These are phyloP conservation scores for Vultur gryphus DNA, from an alignment of 2,797 vertebrate species.

Conservation along the genomic window DNA sequence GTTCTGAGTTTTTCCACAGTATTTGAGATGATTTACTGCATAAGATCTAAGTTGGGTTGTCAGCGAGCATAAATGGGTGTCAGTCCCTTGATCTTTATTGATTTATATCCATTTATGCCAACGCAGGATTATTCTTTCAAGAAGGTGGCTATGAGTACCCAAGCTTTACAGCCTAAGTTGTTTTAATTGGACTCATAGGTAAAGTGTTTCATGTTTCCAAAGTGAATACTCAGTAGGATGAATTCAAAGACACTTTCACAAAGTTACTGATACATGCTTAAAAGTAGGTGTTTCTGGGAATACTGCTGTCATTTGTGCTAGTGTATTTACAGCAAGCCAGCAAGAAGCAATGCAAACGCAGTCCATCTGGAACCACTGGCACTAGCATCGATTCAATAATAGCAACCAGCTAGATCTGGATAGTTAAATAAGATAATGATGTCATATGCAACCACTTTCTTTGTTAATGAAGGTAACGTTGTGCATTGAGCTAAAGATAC, in stretches of 20 bases:
- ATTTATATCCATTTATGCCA: slow-evolving; percentile 8
- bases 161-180: neutral
- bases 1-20: neutral
- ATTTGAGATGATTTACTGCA: neutral
- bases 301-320: neutral
- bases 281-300: neutral
- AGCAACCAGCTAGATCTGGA: neutral
- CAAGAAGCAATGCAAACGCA: neutral
- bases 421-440: neutral
- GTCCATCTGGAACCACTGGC: neutral
- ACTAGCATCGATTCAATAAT: neutral
- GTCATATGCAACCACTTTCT: neutral
- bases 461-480: rapidly evolving
- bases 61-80: neutral
- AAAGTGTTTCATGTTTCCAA: neutral
- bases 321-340: neutral
- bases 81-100: neutral
- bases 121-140: neutral
- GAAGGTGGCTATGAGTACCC: neutral
- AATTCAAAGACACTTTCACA: neutral
- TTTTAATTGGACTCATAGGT: slow-evolving; percentile 1
- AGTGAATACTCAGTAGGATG: neutral
- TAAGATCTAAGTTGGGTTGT: neutral
- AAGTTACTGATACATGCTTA: neutral
- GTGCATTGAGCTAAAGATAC: neutral